Evolutionary conservation across 2,797 vertebrate species (phyloP).

Genomic region (Falco biarmicus): DNA sequence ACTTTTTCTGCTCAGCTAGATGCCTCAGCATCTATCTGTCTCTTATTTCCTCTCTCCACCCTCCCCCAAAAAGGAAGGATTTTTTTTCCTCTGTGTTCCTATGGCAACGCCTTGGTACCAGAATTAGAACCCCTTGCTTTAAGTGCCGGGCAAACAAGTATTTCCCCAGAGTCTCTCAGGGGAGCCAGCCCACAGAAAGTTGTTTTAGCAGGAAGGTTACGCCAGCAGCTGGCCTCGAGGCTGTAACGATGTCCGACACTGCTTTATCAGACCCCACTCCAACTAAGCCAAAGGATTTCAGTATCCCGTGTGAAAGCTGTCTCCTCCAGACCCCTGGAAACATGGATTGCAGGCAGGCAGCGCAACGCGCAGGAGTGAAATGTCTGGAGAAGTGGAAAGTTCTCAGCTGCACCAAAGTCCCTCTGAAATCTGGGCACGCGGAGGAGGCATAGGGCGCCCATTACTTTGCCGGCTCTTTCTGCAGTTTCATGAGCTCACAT

Average conservation of each 20-base stretch:
- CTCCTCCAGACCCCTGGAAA: not conserved
- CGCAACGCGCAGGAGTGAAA: not conserved
- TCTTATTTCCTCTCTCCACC: not conserved
- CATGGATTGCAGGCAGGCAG: not conserved
- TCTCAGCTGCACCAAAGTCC: not conserved
- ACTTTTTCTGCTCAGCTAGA: not conserved
- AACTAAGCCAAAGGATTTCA: not conserved
- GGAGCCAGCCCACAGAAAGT: not conserved
- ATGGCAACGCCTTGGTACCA: not conserved
- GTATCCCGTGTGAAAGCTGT: not conserved
- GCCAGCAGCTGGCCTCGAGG: not conserved
- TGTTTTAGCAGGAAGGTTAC: not conserved
- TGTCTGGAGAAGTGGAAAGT: not conserved
- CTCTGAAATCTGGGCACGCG: not conserved
- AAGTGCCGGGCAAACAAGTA: not conserved
- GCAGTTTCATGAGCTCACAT: not conserved
- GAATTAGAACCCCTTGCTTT: not conserved
- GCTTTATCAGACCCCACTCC: not conserved
- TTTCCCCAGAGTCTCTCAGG: not conserved
- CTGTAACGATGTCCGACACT: not conserved
- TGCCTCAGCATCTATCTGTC: not conserved
- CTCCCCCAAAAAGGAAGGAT: rapidly evolving
- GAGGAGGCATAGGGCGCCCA: not conserved
- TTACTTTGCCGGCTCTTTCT: not conserved
- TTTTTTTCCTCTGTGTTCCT: not conserved